Base-by-base conservation (phyloP, 1,140 invertebrate species). In the Dendroctonus ponderosae region DNA sequence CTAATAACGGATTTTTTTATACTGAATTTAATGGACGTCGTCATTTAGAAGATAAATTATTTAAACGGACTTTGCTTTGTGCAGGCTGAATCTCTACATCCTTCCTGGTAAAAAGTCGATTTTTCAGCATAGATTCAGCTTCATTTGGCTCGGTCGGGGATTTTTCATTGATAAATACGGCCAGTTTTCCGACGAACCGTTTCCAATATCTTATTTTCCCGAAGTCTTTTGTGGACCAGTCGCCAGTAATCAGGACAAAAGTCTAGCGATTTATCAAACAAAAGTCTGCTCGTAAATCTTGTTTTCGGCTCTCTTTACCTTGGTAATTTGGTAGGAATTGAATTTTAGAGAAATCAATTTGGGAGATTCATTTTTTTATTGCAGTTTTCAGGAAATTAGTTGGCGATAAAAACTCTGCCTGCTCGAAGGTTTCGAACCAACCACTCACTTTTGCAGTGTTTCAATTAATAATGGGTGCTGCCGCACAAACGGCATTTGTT, bases 211-310 rank as follows among this genome's bases (percentile, higher is more conserved):
- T 72, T 72, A 72, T 57, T 68, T 64, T 65, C 66, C 62, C 52
- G 50, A 57, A 68, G 56, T 68, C 68, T 63, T 74, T 74, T 74
- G 72, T 74, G 69, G 68, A 61, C 65, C 57, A 61, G 68, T 64
- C 70, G 39, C 62, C 48, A 67, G 71, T 74, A 74, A 74, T 72
- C 72, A 71, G 72, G 57, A 74, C 71, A 69, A 74, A 74, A 74
- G 71, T 71, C 69, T 43, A 15, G 8, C 70, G 72, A 74, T 74
- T 72, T 72, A 72, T 74, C 71, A 72, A 65, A 61, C 43, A 66
- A 68, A 69, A 71, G 68, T 68, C 68, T 48, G 60, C 41, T 67
- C 58, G 66, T 71, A 71, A 72, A 71, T 73, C 69, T 69, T 71
- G 63, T 71, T 73, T 73, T 71, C 61, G 66, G 53, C 66, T 71